Evolutionary conservation across 1,140 invertebrate species (phyloP), one percentile per base, ranked within the genome.

Genomic region (Drosophila athabasca): DNA sequence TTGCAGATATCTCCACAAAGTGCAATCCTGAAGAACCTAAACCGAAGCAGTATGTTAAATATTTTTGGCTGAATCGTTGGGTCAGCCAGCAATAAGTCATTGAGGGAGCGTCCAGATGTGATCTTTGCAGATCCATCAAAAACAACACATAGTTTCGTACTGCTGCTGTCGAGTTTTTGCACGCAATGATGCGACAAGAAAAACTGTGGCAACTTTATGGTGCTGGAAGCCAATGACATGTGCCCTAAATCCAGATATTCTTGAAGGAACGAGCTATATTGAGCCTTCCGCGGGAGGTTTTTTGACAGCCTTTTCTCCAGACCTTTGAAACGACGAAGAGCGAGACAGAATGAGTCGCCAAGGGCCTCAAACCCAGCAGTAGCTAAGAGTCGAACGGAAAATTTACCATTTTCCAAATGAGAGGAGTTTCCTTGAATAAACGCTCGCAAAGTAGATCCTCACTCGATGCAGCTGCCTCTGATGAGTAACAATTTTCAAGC

Each of bases 31-130:
- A 55, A 67, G 11, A 64, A 72, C 22, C 92, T 68, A 73, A 93
- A 93, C 17, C 90, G 64, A 0, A 92, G n/a, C 22, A 92, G 26
- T 79, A 76, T 67, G 90, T 75, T 13, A 68, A 76, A 79, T 88
- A 78, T 39, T 19, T 77, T 73, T 15, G 61, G 44, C 26, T 82
- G 64, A 49, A 49, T 49, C 5, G 55, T 13, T 49, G 22, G 8
- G 8, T 62, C 76, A 9, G 46, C 35, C n/a, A 64, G 19, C 8
- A 76, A 15, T 2, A 64, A 35, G 46, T 76, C 66, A 45, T 79
- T 85, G 0, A 85, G 48, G 13, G 76, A 78, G 6, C 60, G 9
- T 9, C 61, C 73, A n/a, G 39, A 51, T 6, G 62, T 29, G 2
- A 54, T 48, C 35, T 50, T 51, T 2, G 62, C 26, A 0, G 60